phyloP scores from a whole-genome alignment of 2,888 invertebrate genomes.

The Biston betularia region DNA sequence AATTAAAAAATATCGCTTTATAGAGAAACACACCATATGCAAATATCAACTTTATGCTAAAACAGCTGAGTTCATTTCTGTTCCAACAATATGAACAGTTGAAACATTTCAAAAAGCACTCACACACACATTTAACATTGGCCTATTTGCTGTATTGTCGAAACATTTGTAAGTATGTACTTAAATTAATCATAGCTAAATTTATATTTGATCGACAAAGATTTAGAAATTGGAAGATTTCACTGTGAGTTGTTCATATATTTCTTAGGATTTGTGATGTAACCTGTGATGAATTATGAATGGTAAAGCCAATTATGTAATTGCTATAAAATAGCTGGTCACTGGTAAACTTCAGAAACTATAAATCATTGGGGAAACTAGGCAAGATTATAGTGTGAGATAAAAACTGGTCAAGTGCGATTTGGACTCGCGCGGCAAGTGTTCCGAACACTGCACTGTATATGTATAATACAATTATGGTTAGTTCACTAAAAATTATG shows the following conservation, averaged over 20 bases:
- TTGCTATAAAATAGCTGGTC: conserved; percentile 1
- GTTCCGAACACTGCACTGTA: no score
- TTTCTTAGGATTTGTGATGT: conserved; percentile 10
- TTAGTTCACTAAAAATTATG: no score
- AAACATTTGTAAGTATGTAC: conserved; percentile 25
- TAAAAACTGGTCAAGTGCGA: no score
- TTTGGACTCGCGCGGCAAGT: no score
- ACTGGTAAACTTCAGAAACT: not conserved
- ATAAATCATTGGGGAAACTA: not conserved
- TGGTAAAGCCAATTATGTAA: not conserved
- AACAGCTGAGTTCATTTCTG: conserved; percentile 31
- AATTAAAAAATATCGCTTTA: conserved; percentile 68
- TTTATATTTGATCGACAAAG: not conserved
- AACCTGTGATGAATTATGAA: not conserved
- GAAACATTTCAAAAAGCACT: conserved; percentile 39
- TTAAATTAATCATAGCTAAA: not conserved
- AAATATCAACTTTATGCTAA: conserved; percentile 41
- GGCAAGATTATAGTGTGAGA: not conserved
- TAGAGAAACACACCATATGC: conserved; percentile 43
- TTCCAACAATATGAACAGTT: conserved; percentile 19
- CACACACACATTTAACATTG: conserved; percentile 45
- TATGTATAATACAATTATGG: no score
- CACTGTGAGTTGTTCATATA: not conserved
- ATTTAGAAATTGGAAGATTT: not conserved
- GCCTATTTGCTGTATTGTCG: conserved; percentile 44